phyloP scores from a whole-genome alignment of 2,113 vertebrate species.

The Psephotus haematonotus region DNA sequence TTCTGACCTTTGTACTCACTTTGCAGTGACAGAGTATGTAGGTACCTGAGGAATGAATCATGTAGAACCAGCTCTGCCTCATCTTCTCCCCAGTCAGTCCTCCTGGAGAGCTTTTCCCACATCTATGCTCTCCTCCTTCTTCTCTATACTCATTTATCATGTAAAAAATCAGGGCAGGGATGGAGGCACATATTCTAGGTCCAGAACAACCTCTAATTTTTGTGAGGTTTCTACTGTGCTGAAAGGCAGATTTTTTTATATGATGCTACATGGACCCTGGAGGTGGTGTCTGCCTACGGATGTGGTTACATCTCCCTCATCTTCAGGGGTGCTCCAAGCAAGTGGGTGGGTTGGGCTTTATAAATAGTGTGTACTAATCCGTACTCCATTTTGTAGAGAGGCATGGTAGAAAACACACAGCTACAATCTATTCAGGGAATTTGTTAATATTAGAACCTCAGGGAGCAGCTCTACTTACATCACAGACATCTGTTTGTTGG shows the following conservation, averaged over 20 bases:
- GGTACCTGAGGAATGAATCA: neutral
- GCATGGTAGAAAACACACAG: constrained; percentile 4
- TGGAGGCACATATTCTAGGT: neutral
- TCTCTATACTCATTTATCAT: neutral
- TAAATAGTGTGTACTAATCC: neutral
- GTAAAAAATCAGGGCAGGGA: neutral
- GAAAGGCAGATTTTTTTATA: neutral
- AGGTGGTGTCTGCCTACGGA: neutral
- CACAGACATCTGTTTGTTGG: neutral
- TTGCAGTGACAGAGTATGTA: neutral
- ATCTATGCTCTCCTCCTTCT: neutral
- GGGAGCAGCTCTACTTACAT: neutral
- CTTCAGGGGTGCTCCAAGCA: neutral
- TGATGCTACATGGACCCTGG: neutral
- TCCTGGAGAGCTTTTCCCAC: neutral
- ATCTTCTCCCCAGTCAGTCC: neutral
- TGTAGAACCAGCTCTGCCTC: neutral
- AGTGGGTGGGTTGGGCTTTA: neutral
- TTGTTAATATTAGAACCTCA: neutral
- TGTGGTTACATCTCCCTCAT: neutral
- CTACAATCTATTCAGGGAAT: neutral
- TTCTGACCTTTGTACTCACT: neutral
- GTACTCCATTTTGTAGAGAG: neutral
- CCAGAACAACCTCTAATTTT: neutral
- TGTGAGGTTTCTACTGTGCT: neutral